Evolutionary conservation across 1,140 invertebrate species (phyloP).

Genomic region (Bicyclus anynana): DNA sequence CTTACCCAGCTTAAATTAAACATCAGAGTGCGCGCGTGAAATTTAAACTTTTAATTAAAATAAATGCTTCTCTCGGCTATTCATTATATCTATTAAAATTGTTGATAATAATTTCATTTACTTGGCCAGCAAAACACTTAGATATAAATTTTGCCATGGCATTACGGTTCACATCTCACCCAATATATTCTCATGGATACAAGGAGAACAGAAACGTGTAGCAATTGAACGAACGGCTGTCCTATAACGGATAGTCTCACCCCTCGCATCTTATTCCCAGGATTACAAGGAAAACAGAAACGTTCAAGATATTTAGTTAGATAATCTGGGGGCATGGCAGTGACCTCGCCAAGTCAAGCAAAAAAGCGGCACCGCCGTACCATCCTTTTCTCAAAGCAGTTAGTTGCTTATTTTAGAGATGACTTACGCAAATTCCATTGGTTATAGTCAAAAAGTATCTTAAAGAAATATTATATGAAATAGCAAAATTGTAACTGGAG

Average conservation of each 20-base stretch:
- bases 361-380: too few relatives aligned
- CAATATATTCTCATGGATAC: slow-evolving; percentile 3
- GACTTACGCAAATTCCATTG: too few relatives aligned
- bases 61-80: not conserved
- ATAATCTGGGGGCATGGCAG: too few relatives aligned
- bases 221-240: not conserved
- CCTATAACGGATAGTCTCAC: not conserved
- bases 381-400: too few relatives aligned
- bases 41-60: not conserved
- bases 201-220: not conserved
- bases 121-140: too few relatives aligned
- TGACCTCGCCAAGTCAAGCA: too few relatives aligned
- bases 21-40: not conserved
- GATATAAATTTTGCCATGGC: too few relatives aligned
- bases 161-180: not conserved
- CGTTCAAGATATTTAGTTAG: not conserved
- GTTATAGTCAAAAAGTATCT: too few relatives aligned
- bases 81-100: not conserved
- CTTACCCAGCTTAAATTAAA: not conserved
- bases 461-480: too few relatives aligned
- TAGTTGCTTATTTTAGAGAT: too few relatives aligned
- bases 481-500: slow-evolving; percentile 21
- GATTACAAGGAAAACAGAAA: slow-evolving; percentile 16
- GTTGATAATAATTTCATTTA: too few relatives aligned
- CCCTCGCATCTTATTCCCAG: slow-evolving; percentile 13